Conservation (phyloP, 2,888 invertebrate species). For the Apodemia hepburni region DNA sequence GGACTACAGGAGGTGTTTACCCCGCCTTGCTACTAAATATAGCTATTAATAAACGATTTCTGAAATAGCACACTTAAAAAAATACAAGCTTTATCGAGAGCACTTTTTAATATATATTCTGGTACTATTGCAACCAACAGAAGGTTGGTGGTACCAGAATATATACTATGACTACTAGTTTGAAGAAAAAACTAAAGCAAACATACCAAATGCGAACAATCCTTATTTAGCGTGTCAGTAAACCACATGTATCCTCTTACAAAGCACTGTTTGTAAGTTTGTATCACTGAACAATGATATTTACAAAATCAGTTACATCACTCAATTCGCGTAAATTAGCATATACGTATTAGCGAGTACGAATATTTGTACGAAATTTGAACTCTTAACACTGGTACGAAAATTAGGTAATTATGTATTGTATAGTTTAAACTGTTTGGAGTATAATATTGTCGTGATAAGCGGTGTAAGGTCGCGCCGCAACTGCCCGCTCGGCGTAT, state of each 20-base stretch:
- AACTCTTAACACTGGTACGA: slow-evolving; percentile 1
- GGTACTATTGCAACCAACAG: too few species aligned
- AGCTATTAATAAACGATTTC: too few species aligned
- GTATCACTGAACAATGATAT: slow-evolving; percentile 53
- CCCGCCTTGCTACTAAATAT: too few species aligned
- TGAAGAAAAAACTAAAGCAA: slow-evolving; percentile 28
- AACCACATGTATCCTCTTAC: slow-evolving; percentile 47
- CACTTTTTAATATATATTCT: too few species aligned
- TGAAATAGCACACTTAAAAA: too few species aligned
- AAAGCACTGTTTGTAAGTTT: slow-evolving; percentile 47
- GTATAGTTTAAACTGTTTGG: not conserved
- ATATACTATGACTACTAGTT: not conserved
- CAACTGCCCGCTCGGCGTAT: slow-evolving; percentile 41
- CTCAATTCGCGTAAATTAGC: slow-evolving; percentile 57
- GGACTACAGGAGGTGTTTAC: too few species aligned
- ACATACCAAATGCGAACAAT: slow-evolving; percentile 44
- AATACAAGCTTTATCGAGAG: too few species aligned
- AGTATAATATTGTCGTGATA: slow-evolving; percentile 52
- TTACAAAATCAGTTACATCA: slow-evolving; percentile 61
- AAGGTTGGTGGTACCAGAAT: not conserved
- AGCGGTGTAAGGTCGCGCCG: slow-evolving; percentile 61
- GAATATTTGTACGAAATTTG: not conserved
- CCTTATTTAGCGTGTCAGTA: slow-evolving; percentile 48
- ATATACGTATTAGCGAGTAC: slow-evolving; percentile 23
- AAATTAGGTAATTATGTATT: slow-evolving; percentile 2